These are phyloP conservation scores for Eupeodes luniger DNA, from an alignment of 2,888 invertebrate genomes.

Conservation along the genomic window DNA sequence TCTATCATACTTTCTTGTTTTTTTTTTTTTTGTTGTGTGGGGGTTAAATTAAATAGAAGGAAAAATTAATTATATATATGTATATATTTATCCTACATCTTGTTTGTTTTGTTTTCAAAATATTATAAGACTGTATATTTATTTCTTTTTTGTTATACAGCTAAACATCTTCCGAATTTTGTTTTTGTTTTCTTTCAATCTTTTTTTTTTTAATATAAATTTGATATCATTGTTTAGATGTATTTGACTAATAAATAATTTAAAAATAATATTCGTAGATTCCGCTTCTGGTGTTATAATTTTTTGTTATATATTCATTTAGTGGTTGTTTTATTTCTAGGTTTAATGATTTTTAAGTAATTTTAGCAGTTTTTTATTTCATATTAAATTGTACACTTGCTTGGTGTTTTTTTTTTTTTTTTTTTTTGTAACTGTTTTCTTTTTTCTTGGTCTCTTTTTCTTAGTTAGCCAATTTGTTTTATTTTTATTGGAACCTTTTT, in stretches of 20 bases:
- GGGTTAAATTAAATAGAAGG: slow-evolving; percentile 3
- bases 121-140: slow-evolving; percentile 30
- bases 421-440: not conserved
- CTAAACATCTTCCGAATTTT: slow-evolving; percentile 39
- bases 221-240: slow-evolving; percentile 54
- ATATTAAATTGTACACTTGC: slow-evolving; percentile 16
- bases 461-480: slow-evolving; percentile 17
- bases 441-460: slow-evolving; percentile 16
- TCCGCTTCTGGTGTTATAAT: slow-evolving; percentile 32
- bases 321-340: slow-evolving; percentile 6
- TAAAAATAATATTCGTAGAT: slow-evolving; percentile 73
- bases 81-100: slow-evolving; percentile 54
- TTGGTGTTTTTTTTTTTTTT: slow-evolving; percentile 7
- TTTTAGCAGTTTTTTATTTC: slow-evolving; percentile 30
- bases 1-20: slow-evolving; percentile 21
- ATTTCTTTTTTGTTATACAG: slow-evolving; percentile 29
- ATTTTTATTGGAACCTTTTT: slow-evolving; percentile 47
- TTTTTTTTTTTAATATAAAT: slow-evolving; percentile 27
- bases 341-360: slow-evolving; percentile 54
- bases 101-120: slow-evolving; percentile 31
- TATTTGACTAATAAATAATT: slow-evolving; percentile 73
- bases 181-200: not conserved
- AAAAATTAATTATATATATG: slow-evolving; percentile 26
- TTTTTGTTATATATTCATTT: not conserved
- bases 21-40: not conserved